phyloP scores from a whole-genome alignment of 1,140 invertebrate genomes.

The Eumeta japonica region DNA sequence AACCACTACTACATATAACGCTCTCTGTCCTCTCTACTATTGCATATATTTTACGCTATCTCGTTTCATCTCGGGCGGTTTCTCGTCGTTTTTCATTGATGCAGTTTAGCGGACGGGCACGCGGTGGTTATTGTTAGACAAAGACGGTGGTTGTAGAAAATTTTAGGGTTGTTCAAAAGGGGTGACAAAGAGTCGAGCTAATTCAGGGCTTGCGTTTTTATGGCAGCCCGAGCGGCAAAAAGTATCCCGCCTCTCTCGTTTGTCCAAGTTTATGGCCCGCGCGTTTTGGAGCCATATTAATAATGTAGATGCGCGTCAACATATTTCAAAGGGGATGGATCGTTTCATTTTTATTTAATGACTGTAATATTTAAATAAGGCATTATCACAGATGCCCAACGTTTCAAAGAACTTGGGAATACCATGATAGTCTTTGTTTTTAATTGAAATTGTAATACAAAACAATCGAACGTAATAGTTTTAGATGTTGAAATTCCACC shows the following conservation, averaged over 20 bases:
- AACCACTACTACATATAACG: constrained; percentile 49
- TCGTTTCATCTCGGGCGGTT: constrained; percentile 54
- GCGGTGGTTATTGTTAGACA: constrained; percentile 56
- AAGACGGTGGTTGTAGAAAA: constrained; percentile 55
- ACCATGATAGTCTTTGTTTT: too few relatives aligned
- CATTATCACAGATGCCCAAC: too few relatives aligned
- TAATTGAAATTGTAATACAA: too few relatives aligned
- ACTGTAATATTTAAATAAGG: too few relatives aligned
- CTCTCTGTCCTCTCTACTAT: constrained; percentile 52
- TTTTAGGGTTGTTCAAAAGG: constrained; percentile 56
- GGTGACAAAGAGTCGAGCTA: constrained; percentile 57
- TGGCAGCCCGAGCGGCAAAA: constrained; percentile 50
- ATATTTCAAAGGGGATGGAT: too few relatives aligned
- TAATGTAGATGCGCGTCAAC: constrained; percentile 51
- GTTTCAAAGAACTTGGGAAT: too few relatives aligned
- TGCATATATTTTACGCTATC: constrained; percentile 58
- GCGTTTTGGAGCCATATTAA: constrained; percentile 47
- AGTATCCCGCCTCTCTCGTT: constrained; percentile 56
- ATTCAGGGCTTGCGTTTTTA: constrained; percentile 55
- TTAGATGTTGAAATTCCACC: too few relatives aligned
- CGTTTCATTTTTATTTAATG: too few relatives aligned
- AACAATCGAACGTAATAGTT: too few relatives aligned
- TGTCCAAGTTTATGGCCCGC: constrained; percentile 52
- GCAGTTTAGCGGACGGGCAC: constrained; percentile 55
- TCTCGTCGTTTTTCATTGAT: constrained; percentile 55